A percentile compares a stretch with the other conserved stretches of the same genome.
These are phyloP conservation scores for Phalacrocorax pelagicus DNA, from an alignment of 2,113 vertebrate genomes.

Conservation along the genomic window DNA sequence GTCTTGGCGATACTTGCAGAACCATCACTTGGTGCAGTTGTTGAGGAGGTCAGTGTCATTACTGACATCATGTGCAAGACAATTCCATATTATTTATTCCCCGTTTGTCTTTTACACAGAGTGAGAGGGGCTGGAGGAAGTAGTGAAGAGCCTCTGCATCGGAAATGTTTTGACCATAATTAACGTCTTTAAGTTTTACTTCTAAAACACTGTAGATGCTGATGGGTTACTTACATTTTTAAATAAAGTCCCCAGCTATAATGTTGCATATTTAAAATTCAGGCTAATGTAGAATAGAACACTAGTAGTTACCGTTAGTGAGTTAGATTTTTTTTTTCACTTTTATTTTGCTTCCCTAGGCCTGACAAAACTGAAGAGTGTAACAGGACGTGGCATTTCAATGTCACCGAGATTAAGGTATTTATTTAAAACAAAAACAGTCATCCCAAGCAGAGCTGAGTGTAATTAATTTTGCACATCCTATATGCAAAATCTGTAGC, in stretches of 20 bases:
- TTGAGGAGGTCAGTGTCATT: background rate
- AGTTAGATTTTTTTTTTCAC: background rate
- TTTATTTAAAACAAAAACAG: background rate
- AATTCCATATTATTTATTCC: background rate
- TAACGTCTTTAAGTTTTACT: background rate
- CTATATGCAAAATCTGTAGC: background rate
- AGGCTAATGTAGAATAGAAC: background rate
- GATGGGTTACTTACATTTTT: background rate
- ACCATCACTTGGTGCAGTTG: background rate
- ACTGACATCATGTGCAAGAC: background rate
- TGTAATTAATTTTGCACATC: background rate
- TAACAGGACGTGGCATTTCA: conserved; percentile 76
- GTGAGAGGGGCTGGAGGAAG: background rate
- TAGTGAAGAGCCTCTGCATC: background rate
- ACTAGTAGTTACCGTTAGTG: background rate
- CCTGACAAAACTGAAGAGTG: conserved; percentile 71
- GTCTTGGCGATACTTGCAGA: background rate
- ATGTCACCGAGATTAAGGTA: conserved; percentile 77
- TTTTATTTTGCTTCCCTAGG: conserved; percentile 63
- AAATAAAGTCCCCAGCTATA: background rate
- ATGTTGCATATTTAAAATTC: background rate
- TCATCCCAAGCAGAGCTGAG: background rate
- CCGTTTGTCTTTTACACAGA: background rate
- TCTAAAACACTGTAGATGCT: background rate
- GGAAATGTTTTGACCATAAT: background rate